Evolutionary conservation across 2,888 invertebrate species (phyloP).

Genomic region (Diaprepes abbreviatus): DNA sequence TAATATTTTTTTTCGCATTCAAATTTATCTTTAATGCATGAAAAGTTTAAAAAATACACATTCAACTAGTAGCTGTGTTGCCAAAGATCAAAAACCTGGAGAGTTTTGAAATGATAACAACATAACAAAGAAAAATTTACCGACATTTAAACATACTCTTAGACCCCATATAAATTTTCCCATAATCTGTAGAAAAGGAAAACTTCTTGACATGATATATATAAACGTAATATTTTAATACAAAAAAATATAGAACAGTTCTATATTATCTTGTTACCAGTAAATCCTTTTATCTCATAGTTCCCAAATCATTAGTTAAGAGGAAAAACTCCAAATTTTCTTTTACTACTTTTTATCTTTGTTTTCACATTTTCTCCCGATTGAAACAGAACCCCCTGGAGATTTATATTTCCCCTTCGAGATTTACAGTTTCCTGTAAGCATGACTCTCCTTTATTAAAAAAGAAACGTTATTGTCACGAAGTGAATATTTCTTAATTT

Average conservation of each 20-base stretch:
- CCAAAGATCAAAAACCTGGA: too few relatives aligned
- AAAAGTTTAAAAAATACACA: too few relatives aligned
- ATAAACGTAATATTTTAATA: not conserved
- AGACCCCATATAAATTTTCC: too few relatives aligned
- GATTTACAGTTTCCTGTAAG: slow-evolving; percentile 21
- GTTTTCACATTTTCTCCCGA: slow-evolving; percentile 27
- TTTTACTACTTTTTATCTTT: slow-evolving; percentile 26
- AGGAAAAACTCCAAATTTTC: slow-evolving; percentile 24
- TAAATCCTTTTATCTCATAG: slow-evolving; percentile 10
- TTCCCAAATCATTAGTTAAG: slow-evolving; percentile 26
- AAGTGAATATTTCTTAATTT: not conserved
- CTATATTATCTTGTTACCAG: slow-evolving; percentile 5
- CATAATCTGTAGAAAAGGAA: too few relatives aligned
- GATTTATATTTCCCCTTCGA: slow-evolving; percentile 22
- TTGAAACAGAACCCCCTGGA: slow-evolving; percentile 28
- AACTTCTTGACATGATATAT: too few relatives aligned
- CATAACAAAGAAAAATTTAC: too few relatives aligned
- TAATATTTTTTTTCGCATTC: too few relatives aligned
- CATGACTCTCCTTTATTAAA: slow-evolving; percentile 1
- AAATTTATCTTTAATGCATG: too few relatives aligned
- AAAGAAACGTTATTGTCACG: not conserved
- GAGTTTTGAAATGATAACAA: too few relatives aligned
- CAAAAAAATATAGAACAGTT: not conserved
- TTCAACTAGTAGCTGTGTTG: too few relatives aligned
- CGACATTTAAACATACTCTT: too few relatives aligned